Evolutionary conservation across 2,113 vertebrate species (phyloP).

Genomic region (Caretta caretta): DNA sequence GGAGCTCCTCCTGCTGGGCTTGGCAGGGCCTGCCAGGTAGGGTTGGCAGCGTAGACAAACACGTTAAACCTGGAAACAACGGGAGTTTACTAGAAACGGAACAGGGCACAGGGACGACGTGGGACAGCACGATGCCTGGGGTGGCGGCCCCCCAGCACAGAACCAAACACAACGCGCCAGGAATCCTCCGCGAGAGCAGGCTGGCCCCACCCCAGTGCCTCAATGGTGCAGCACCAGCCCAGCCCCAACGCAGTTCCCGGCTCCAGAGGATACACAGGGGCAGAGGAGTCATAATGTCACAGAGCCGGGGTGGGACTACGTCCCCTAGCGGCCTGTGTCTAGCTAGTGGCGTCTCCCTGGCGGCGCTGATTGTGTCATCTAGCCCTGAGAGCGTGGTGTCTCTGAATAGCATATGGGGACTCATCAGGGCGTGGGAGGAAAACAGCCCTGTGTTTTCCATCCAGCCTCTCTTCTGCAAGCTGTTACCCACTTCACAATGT

Average conservation of each 20-base stretch:
- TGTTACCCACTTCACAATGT: background rate
- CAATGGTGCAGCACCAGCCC: background rate
- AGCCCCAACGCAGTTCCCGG: background rate
- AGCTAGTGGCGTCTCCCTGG: background rate
- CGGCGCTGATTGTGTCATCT: background rate
- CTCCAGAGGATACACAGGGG: background rate
- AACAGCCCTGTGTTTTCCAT: background rate
- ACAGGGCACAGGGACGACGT: background rate
- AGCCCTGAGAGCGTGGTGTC: background rate
- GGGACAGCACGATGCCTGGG: background rate
- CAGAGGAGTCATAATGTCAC: background rate
- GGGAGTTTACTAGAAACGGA: background rate
- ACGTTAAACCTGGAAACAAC: background rate
- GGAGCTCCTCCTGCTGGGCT: background rate
- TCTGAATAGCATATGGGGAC: background rate
- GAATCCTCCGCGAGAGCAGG: background rate
- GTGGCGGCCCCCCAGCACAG: background rate
- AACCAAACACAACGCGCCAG: background rate
- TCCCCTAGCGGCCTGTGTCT: background rate
- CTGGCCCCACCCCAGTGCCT: background rate
- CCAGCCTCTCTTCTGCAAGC: background rate
- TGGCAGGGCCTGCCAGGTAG: conserved; percentile 3
- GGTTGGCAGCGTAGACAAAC: background rate
- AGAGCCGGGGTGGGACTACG: background rate
- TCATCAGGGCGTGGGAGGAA: background rate